Conservation (phyloP, 2,888 invertebrate genomes). For the Xestia xanthographa region DNA sequence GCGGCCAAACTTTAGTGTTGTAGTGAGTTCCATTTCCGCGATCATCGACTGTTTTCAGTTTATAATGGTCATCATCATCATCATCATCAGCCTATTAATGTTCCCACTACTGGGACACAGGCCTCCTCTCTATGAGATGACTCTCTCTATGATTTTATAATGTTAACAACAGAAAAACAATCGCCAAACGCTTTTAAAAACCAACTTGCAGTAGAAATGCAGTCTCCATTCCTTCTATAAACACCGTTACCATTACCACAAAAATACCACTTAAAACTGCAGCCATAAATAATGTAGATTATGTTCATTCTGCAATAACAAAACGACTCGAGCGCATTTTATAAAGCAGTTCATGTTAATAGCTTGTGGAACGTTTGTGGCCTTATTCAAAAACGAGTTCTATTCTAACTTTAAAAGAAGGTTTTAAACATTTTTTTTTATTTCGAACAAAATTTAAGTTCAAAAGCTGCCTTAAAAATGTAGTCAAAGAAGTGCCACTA, state of each 20-base stretch:
- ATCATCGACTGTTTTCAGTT: no score
- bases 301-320: constrained; percentile 40
- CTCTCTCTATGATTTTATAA: no score
- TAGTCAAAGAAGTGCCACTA: no score
- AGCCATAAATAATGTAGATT: constrained; percentile 46
- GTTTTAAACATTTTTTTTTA: no score
- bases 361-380: constrained; percentile 38
- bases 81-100: no score
- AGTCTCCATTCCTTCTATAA: not conserved
- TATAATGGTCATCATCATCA: no score
- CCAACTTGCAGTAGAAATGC: not conserved
- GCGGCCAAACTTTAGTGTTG: no score
- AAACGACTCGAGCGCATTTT: constrained; percentile 37
- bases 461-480: not conserved
- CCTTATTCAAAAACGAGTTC: not conserved
- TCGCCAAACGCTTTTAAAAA: not conserved
- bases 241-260: not conserved
- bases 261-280: constrained; percentile 21
- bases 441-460: no score
- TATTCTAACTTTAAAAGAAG: not conserved
- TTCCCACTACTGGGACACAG: no score
- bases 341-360: constrained; percentile 57
- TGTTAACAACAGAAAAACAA: constrained; percentile 17
- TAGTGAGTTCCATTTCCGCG: no score
- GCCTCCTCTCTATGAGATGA: no score